Conservation (phyloP, 2,888 invertebrate species). For the Ischnura elegans region DNA sequence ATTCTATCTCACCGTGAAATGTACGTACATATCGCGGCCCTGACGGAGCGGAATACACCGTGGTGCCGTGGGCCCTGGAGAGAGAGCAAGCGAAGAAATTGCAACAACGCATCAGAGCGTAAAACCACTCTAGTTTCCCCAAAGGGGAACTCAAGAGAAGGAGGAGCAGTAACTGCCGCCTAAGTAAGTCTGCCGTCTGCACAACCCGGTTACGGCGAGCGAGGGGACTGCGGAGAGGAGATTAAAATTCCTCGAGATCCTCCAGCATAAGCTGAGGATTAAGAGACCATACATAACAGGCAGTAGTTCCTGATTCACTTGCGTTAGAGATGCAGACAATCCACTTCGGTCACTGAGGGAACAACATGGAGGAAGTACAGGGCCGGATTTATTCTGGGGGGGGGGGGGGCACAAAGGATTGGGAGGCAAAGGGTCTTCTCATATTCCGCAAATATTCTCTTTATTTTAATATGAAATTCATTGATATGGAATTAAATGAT, state of each 20-base stretch:
- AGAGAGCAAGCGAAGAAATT: too few species aligned
- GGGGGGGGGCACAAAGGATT: too few species aligned
- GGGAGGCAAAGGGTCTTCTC: too few species aligned
- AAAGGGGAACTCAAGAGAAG: neutral
- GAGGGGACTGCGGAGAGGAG: neutral
- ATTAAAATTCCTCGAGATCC: neutral
- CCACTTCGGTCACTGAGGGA: too few species aligned
- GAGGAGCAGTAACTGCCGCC: neutral
- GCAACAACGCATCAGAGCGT: slow-evolving; percentile 3
- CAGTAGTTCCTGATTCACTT: too few species aligned
- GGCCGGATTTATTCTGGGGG: too few species aligned
- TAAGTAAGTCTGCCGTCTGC: neutral
- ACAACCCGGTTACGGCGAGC: neutral
- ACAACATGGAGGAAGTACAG: too few species aligned
- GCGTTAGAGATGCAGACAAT: too few species aligned
- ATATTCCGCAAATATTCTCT: too few species aligned
- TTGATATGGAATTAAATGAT: too few species aligned
- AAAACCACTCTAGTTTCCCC: neutral
- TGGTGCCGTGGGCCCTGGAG: neutral
- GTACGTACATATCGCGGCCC: neutral
- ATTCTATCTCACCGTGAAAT: neutral
- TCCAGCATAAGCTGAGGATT: neutral
- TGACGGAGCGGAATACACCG: neutral
- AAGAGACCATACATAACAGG: neutral
- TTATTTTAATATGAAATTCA: too few species aligned